Conservation (phyloP, 2,113 vertebrate species). For the Machaerirhynchus nigripectus region DNA sequence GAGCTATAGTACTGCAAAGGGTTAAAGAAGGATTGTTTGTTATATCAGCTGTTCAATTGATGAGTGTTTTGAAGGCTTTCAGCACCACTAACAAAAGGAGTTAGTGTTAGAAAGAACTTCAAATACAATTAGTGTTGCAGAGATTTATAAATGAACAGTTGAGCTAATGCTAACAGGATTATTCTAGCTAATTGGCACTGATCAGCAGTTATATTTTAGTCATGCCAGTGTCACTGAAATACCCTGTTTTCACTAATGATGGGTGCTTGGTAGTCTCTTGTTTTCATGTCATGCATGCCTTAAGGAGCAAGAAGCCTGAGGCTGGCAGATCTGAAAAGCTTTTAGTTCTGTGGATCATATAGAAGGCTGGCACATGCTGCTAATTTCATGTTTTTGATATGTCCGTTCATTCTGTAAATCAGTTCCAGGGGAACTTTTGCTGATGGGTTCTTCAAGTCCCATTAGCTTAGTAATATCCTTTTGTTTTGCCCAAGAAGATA, state of each 20-base stretch:
- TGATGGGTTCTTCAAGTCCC: constrained; percentile 35
- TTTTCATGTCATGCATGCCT: not conserved
- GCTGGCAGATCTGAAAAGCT: not conserved
- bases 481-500: constrained; percentile 15
- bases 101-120: constrained; percentile 16
- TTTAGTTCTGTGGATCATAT: not conserved
- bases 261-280: not conserved
- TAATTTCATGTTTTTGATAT: constrained; percentile 37
- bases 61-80: constrained; percentile 23
- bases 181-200: constrained; percentile 54
- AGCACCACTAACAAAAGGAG: constrained; percentile 12
- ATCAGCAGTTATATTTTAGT: constrained; percentile 52
- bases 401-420: constrained; percentile 53
- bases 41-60: constrained; percentile 32
- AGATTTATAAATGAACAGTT: constrained; percentile 42
- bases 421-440: constrained; percentile 35
- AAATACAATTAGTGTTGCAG: constrained; percentile 26
- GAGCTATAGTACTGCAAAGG: not conserved
- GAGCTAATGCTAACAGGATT: constrained; percentile 56
- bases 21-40: not conserved
- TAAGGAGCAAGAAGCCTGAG: constrained; percentile 30
- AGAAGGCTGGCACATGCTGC: constrained; percentile 27
- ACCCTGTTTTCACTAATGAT: not conserved
- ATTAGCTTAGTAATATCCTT: constrained; percentile 42
- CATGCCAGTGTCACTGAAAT: constrained; percentile 23